Conservation (phyloP, 2,888 invertebrate genomes). For the Molanna angustata region DNA sequence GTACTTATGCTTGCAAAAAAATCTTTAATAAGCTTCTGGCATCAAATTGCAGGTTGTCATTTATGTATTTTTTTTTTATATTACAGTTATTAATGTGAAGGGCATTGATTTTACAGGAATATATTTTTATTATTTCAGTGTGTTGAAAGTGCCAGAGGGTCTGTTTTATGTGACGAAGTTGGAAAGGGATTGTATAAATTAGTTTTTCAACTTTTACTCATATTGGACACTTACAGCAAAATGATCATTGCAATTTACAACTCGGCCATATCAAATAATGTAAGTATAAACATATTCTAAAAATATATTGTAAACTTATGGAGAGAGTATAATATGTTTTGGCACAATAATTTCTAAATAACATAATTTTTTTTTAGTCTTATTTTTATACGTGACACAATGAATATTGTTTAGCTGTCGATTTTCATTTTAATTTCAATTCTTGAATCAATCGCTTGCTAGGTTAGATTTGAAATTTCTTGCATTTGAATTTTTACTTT, state of each 20-base stretch:
- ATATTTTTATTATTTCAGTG: conserved; percentile 58
- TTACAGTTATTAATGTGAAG: neutral
- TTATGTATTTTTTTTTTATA: neutral
- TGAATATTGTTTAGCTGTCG: too few relatives aligned
- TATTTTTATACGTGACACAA: too few relatives aligned
- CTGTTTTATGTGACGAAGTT: conserved; percentile 70
- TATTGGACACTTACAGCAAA: conserved; percentile 86
- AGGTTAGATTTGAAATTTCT: neutral
- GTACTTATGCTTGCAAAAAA: too few relatives aligned
- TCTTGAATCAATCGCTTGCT: neutral
- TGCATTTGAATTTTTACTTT: neutral
- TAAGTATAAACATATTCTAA: conserved; percentile 31
- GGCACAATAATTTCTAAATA: too few relatives aligned
- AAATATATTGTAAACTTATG: neutral
- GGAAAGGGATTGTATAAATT: conserved; percentile 88
- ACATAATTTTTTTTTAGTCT: too few relatives aligned
- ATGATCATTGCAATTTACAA: conserved; percentile 65
- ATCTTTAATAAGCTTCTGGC: too few relatives aligned
- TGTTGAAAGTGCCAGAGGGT: conserved; percentile 78
- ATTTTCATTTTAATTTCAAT: too few relatives aligned
- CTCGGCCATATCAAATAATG: conserved; percentile 50
- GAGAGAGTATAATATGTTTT: too few relatives aligned
- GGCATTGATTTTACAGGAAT: too few relatives aligned
- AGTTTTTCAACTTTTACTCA: conserved; percentile 84
- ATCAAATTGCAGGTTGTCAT: too few relatives aligned